Base-by-base conservation (phyloP, 1,140 invertebrate genomes). In the Formica selysi region DNA sequence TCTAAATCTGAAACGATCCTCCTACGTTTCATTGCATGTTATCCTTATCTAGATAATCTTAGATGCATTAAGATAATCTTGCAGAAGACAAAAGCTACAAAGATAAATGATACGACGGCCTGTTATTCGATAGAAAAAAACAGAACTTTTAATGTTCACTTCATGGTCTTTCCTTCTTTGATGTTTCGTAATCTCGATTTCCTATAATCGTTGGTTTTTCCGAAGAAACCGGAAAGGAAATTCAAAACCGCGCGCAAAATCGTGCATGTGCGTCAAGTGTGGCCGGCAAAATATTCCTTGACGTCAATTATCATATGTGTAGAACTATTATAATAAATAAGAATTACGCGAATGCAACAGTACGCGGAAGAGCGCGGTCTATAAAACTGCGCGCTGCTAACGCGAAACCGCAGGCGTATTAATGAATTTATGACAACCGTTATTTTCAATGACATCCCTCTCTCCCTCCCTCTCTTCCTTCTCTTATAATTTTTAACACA, bases 311-410 rank as follows among this genome's bases (percentile, higher is more conserved):
- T 65, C n/a, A 38, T 7, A 11, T 16, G 11, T 16, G 19, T 61
- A 13, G 19, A 29, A 16, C 44, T n/a, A 32, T 32, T 32, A 3
- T 3, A 61, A 83, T 61, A 74, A 83, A 83, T n/a, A 74, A n/a
- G 48, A 73, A 51, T 44, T 48, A 80, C 32, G 44, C 2, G 26
- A 5, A 29, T 70, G 78, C 48, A 80, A 57, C 36, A 32, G 0
- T 81, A 44, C 54, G 51, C 79, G 38, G 79, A 73, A 81, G n/a
- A 73, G 10, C 19, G 68, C 79, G 38, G 26, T 80, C 32, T 71
- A 16, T 48, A 81, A 38, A 41, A 81, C 26, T 0, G 16, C 5
- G 6, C 8, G 19, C 16, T 16, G 8, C 36, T 19, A 51, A 51
- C 48, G 6, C 0, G 16, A 59, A 57, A 57, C 16, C 36, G 10